These are phyloP conservation scores for Sus scrofa DNA, from an alignment of 2,113 vertebrate genomes.

Conservation along the genomic window T2T-Sscrofa CM000829.6:55091001-55091500, in stretches of 20 bases:
- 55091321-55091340: neutral
- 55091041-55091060: neutral
- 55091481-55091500: neutral
- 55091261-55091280: neutral
- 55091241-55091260: neutral
- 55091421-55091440: neutral
- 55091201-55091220: too few relatives aligned
- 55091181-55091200: neutral
- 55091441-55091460: neutral
- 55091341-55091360: neutral
- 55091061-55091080: neutral
- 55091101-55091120: neutral
- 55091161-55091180: neutral
- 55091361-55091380: neutral
- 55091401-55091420: too few relatives aligned
- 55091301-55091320: neutral
- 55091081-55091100: neutral
- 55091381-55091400: neutral
- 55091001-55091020: neutral
- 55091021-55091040: neutral
- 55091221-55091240: neutral
- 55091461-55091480: neutral
- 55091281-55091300: neutral
- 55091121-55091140: neutral
- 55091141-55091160: neutral